phyloP scores from a whole-genome alignment of 2,888 invertebrate species.

The Hypolimnas misippus region DNA sequence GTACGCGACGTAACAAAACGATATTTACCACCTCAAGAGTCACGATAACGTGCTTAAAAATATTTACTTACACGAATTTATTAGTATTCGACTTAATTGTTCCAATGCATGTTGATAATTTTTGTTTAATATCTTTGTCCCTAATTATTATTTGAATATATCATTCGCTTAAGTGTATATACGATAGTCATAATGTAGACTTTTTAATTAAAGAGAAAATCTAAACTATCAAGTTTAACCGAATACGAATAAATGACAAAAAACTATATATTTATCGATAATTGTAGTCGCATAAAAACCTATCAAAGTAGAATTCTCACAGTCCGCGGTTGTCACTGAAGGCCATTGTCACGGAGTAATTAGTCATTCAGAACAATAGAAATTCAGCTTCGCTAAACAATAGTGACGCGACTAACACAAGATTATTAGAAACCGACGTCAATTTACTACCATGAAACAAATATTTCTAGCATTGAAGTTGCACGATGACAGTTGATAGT shows the following conservation, averaged over 20 bases:
- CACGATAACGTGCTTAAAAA: background rate
- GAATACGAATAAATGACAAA: no score
- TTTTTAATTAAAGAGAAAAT: no score
- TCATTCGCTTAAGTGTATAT: no score
- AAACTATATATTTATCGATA: no score
- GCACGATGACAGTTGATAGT: no score
- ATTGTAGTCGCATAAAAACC: slow-evolving; percentile 1
- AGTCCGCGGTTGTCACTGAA: slow-evolving; percentile 27
- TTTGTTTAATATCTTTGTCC: background rate
- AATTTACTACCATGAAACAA: background rate
- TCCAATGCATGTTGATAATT: background rate
- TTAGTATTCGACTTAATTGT: background rate
- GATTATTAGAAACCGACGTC: slow-evolving; percentile 21
- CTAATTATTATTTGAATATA: no score
- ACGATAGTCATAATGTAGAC: no score
- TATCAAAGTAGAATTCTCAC: slow-evolving; percentile 18
- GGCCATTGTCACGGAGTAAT: slow-evolving; percentile 38
- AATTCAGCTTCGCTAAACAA: slow-evolving; percentile 26
- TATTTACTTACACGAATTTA: background rate
- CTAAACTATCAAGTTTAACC: no score
- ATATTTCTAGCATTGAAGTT: background rate
- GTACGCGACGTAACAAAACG: background rate
- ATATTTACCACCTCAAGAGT: background rate
- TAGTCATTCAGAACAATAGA: slow-evolving; percentile 34
- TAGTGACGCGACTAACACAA: slow-evolving; percentile 14